Percentiles rank a stretch among this genome's conserved stretches.
These are phyloP conservation scores for Tribolium castaneum DNA, from an alignment of 1,140 invertebrate species.

Conservation along the genomic window DNA sequence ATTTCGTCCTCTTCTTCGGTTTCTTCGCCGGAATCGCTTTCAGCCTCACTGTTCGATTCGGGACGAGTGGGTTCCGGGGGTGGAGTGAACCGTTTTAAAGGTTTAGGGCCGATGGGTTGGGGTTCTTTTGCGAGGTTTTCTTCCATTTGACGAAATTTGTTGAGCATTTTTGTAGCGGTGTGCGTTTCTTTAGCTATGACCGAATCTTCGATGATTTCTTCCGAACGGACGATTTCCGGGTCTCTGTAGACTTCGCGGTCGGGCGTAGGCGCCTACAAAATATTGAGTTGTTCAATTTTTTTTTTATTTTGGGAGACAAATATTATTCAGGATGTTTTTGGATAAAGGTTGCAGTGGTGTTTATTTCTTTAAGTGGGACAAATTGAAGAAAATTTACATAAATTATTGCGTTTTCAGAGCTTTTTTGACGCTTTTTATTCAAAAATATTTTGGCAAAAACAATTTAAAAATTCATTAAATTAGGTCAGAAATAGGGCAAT, in stretches of 20 bases:
- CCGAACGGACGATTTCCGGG: conserved; percentile 77
- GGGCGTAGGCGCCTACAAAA: conserved; percentile 70
- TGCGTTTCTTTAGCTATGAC: conserved; percentile 73
- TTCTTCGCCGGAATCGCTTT: conserved; percentile 64
- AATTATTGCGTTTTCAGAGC: not conserved
- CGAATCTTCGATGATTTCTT: conserved; percentile 71
- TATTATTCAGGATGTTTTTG: too few relatives aligned
- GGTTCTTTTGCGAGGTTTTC: conserved; percentile 72
- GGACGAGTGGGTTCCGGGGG: conserved; percentile 76
- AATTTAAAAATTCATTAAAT: too few relatives aligned
- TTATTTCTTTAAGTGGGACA: not conserved
- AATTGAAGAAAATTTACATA: not conserved
- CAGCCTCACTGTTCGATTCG: conserved; percentile 65
- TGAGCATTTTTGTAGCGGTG: conserved; percentile 86
- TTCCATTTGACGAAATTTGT: conserved; percentile 89
- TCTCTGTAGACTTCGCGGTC: conserved; percentile 82
- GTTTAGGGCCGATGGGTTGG: conserved; percentile 77
- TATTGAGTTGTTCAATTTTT: too few relatives aligned
- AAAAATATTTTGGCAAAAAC: too few relatives aligned
- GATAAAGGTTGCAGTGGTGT: too few relatives aligned
- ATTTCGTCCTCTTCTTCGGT: conserved; percentile 72
- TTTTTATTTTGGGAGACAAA: too few relatives aligned
- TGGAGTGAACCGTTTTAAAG: conserved; percentile 88
- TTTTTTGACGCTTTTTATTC: too few relatives aligned
- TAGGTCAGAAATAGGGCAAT: too few relatives aligned